These are phyloP conservation scores for Vulpes lagopus DNA, from an alignment of 2,113 vertebrate species.

Conservation along the genomic window DNA sequence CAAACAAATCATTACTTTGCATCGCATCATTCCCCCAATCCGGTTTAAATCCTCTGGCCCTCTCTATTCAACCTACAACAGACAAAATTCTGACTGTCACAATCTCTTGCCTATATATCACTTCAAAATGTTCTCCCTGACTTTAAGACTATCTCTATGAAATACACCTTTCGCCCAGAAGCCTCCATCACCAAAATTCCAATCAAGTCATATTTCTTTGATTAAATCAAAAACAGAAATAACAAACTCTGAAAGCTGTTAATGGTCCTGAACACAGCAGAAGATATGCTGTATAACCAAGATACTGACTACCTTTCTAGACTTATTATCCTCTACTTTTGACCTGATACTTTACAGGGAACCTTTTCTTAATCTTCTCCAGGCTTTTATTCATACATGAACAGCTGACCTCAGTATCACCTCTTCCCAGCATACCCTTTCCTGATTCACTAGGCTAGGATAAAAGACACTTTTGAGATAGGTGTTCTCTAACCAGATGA, in stretches of 20 bases:
- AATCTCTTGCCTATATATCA: constrained; percentile 18
- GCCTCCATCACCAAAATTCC: background rate
- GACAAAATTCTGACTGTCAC: background rate
- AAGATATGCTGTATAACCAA: background rate
- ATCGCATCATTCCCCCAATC: background rate
- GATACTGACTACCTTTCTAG: background rate
- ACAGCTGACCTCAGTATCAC: background rate
- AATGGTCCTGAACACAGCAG: background rate
- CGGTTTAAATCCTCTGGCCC: constrained; percentile 35
- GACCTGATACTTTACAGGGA: background rate
- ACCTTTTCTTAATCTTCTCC: background rate
- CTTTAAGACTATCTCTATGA: background rate
- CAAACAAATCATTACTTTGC: background rate
- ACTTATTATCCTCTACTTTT: background rate
- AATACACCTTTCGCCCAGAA: background rate
- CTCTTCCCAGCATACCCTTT: background rate
- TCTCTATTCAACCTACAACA: background rate
- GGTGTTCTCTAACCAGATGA: background rate
- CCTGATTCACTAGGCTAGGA: background rate
- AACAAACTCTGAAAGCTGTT: background rate
- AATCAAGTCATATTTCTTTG: background rate
- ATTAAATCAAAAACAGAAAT: background rate
- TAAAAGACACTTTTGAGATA: background rate
- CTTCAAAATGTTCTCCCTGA: constrained; percentile 20
- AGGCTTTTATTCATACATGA: background rate